Conservation (phyloP, 2,797 vertebrate species). For the Podargus strigoides region DNA sequence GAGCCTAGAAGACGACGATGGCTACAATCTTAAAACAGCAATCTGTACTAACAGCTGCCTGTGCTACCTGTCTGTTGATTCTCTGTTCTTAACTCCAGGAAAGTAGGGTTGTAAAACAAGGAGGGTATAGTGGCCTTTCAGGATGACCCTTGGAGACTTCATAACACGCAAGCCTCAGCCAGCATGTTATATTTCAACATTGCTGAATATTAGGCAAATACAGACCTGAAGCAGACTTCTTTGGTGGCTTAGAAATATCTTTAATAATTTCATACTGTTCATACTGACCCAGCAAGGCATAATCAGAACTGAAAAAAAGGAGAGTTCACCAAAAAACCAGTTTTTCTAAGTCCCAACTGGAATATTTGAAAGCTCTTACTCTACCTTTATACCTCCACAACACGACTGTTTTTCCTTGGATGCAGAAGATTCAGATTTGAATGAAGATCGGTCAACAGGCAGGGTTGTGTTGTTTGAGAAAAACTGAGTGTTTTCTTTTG, state of each 20-base stretch:
- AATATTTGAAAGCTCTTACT: not conserved
- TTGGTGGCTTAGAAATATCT: not conserved
- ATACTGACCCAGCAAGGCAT: not conserved
- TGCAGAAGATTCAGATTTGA: slow-evolving; percentile 64
- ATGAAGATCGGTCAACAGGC: slow-evolving; percentile 58
- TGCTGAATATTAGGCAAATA: not conserved
- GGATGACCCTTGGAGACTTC: not conserved
- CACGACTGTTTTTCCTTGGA: slow-evolving; percentile 67
- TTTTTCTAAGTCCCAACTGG: not conserved
- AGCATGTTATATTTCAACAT: not conserved
- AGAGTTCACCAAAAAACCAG: not conserved
- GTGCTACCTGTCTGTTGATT: not conserved
- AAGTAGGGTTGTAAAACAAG: not conserved
- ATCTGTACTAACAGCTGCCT: not conserved
- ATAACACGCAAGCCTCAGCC: not conserved
- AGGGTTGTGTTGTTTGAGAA: slow-evolving; percentile 54
- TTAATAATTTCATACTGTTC: not conserved
- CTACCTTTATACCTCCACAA: slow-evolving; percentile 87
- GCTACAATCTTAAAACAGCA: not conserved
- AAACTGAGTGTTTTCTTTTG: slow-evolving; percentile 69
- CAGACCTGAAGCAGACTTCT: not conserved
- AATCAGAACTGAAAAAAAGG: not conserved
- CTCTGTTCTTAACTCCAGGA: not conserved
- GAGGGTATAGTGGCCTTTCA: not conserved
- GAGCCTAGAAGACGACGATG: not conserved